Conservation (phyloP, 2,888 invertebrate genomes). For the Troilus luridus region DNA sequence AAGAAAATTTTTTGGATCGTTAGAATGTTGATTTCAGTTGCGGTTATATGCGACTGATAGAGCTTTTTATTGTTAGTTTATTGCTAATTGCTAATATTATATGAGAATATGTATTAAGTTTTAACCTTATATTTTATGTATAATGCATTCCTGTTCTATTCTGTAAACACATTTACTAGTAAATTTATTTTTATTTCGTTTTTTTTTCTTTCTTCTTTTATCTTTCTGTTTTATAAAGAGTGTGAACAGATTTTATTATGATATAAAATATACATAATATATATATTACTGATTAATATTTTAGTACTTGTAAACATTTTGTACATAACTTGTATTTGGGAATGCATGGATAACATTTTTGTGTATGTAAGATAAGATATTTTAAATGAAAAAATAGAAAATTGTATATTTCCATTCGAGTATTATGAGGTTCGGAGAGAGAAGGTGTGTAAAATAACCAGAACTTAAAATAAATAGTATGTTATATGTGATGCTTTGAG, state of each 20-base stretch:
- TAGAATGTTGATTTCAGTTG: conserved; percentile 57
- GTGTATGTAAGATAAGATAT: conserved; percentile 57
- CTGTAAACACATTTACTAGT: conserved; percentile 57
- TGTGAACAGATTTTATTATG: conserved; percentile 45
- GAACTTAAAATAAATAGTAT: conserved; percentile 55
- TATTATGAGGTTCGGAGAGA: conserved; percentile 50
- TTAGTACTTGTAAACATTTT: conserved; percentile 65
- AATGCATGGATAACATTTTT: conserved; percentile 61
- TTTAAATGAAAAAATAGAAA: conserved; percentile 52
- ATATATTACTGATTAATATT: conserved; percentile 63
- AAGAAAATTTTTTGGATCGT: conserved; percentile 53
- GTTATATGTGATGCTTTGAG: conserved; percentile 66
- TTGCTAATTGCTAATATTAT: conserved; percentile 59
- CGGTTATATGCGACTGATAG: conserved; percentile 54
- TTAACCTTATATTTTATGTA: conserved; percentile 64
- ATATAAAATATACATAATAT: conserved; percentile 54
- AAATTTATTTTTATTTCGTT: conserved; percentile 40
- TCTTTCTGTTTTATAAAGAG: conserved; percentile 36
- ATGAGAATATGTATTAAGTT: conserved; percentile 63
- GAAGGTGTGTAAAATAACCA: conserved; percentile 57
- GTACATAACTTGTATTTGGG: conserved; percentile 63
- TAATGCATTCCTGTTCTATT: conserved; percentile 63
- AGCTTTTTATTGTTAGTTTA: conserved; percentile 60
- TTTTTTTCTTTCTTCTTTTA: conserved; percentile 21
- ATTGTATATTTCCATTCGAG: conserved; percentile 60